A percentile compares a stretch with the other conserved stretches of the same genome.
These are phyloP conservation scores for Paraescarpia echinospica DNA, from an alignment of 1,140 invertebrate species.

Conservation along the genomic window DNA sequence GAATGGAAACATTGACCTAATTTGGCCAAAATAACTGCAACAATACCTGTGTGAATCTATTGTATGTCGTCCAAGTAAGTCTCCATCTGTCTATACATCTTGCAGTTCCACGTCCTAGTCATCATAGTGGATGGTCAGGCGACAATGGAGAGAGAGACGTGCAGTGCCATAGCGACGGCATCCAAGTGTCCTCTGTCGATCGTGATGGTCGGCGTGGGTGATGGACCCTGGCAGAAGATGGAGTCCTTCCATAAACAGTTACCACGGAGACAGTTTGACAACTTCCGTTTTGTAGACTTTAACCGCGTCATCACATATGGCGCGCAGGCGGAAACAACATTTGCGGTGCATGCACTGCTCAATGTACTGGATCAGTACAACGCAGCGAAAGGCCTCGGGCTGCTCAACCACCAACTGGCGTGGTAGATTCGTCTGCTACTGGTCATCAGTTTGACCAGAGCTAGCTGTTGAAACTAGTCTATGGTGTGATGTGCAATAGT, in stretches of 20 bases:
- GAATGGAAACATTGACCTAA: too few species aligned
- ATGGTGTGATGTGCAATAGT: neutral
- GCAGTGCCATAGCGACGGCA: slow-evolving; percentile 62
- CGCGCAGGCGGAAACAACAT: slow-evolving; percentile 58
- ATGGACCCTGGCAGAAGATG: slow-evolving; percentile 65
- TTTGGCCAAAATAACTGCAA: too few species aligned
- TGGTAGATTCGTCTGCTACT: neutral
- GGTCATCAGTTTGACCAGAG: neutral
- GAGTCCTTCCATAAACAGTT: slow-evolving; percentile 62
- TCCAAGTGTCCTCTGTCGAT: slow-evolving; percentile 63
- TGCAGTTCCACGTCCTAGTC: slow-evolving; percentile 31
- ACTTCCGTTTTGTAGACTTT: slow-evolving; percentile 65
- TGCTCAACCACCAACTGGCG: slow-evolving; percentile 9
- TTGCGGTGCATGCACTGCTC: slow-evolving; percentile 62
- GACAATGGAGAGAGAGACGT: slow-evolving; percentile 57
- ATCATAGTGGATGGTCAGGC: slow-evolving; percentile 56
- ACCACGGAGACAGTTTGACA: slow-evolving; percentile 62
- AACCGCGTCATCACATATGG: slow-evolving; percentile 56
- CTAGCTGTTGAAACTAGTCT: neutral
- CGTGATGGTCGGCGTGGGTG: slow-evolving; percentile 64
- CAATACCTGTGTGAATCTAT: slow-evolving; percentile 37
- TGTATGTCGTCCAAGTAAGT: neutral
- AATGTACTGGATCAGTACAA: slow-evolving; percentile 64
- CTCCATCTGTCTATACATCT: neutral
- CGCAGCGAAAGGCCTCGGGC: slow-evolving; percentile 52